These are phyloP conservation scores for Siniperca obscura DNA, from an alignment of 2,797 vertebrate genomes.

Conservation along the genomic window DNA sequence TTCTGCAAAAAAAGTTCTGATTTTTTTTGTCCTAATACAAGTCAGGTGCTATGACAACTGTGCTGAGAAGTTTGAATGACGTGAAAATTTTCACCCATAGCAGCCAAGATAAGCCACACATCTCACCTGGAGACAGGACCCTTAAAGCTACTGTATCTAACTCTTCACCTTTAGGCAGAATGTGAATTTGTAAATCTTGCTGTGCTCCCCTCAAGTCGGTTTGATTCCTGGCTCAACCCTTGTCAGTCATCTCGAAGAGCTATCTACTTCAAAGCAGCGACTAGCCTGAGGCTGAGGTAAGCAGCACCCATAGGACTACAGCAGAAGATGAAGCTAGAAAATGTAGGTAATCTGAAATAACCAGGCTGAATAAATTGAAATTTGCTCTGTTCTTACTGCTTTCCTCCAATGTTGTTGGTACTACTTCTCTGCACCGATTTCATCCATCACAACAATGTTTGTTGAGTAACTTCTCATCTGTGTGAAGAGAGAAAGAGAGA, in stretches of 20 bases:
- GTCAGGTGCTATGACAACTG: neutral
- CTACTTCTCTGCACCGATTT: constrained; percentile 23
- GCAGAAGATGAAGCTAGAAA: neutral
- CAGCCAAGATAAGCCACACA: constrained; percentile 27
- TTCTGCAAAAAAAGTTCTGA: no score
- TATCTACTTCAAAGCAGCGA: constrained; percentile 24
- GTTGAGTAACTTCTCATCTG: constrained; percentile 31
- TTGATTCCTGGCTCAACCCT: constrained; percentile 32
- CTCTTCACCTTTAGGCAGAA: constrained; percentile 22
- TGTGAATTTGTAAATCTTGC: neutral
- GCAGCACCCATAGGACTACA: neutral
- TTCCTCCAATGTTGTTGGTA: neutral
- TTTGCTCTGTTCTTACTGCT: neutral
- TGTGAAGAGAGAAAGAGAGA: constrained; percentile 17
- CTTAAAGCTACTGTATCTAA: constrained; percentile 7
- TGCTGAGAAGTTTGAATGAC: constrained; percentile 1
- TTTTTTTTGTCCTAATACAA: neutral
- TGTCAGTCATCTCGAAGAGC: constrained; percentile 36
- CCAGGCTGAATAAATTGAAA: neutral
- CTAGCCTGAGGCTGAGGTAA: constrained; percentile 4
- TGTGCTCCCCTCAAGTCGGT: constrained; percentile 4
- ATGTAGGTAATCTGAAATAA: constrained; percentile 17
- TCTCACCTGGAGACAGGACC: neutral
- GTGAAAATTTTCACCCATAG: constrained; percentile 9
- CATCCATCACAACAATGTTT: constrained; percentile 35